Percentiles rank a stretch among this genome's conserved stretches.
These are phyloP conservation scores for Crambe crambe DNA, from an alignment of 37 sponge, comb jelly and placozoan species.

Conservation along the genomic window DNA sequence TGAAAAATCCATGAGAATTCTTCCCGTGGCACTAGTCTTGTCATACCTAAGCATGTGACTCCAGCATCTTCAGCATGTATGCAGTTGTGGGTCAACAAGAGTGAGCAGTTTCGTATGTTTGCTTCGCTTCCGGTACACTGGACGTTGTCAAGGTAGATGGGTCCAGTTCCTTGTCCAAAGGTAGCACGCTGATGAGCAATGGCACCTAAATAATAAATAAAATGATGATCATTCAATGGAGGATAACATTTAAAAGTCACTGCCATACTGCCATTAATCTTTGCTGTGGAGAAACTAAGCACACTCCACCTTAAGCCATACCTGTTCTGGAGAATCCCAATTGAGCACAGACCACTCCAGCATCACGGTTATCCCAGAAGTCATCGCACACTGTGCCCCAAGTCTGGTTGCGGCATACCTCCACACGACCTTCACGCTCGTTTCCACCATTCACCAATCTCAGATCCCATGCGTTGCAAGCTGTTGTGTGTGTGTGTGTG, in stretches of 20 bases:
- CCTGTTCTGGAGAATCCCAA: background rate
- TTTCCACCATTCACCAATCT: background rate
- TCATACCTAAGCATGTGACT: conserved; percentile 29
- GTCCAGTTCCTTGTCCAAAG: background rate
- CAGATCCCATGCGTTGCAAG: background rate
- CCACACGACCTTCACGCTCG: background rate
- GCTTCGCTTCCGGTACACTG: background rate
- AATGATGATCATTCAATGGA: background rate
- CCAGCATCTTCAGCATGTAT: conserved; percentile 30
- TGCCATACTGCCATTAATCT: no score
- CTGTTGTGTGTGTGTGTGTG: no score
- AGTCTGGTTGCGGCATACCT: background rate
- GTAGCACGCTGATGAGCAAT: background rate
- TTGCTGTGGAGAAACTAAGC: no score
- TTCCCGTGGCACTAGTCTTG: no score
- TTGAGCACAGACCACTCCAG: background rate
- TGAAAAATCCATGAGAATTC: no score
- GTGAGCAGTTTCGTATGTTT: background rate
- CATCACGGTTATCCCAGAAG: background rate
- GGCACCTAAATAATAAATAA: background rate
- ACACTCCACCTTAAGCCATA: background rate
- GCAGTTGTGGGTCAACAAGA: background rate
- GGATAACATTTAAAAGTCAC: no score
- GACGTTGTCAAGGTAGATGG: background rate
- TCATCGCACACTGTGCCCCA: background rate